These are phyloP conservation scores for Trigoniulus corallinus DNA, from an alignment of 1,140 invertebrate species.

Conservation along the genomic window DNA sequence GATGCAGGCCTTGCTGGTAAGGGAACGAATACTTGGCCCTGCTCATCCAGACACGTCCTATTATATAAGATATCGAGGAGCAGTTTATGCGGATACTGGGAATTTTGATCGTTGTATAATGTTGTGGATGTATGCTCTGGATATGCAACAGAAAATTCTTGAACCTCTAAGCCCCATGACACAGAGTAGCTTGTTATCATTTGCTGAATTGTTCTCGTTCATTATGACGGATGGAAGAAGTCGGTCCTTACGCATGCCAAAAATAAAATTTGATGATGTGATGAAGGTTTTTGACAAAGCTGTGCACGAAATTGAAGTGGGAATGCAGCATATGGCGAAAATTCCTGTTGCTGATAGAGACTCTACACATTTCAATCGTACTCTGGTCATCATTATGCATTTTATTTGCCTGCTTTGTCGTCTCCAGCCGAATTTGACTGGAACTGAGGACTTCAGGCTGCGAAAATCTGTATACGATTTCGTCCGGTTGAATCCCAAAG, in stretches of 20 bases:
- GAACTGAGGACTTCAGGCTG: constrained; percentile 17
- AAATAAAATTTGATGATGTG: constrained; percentile 60
- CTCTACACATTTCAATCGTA: constrained; percentile 54
- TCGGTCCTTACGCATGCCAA: constrained; percentile 52
- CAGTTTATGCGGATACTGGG: constrained; percentile 85
- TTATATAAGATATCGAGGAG: constrained; percentile 82
- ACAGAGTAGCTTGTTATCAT: constrained; percentile 78
- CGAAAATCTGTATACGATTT: constrained; percentile 37
- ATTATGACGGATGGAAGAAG: constrained; percentile 59
- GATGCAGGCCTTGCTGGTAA: constrained; percentile 86
- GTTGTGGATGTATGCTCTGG: constrained; percentile 90
- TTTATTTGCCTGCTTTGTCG: constrained; percentile 23
- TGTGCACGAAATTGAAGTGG: constrained; percentile 45
- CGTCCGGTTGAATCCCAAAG: constrained; percentile 52
- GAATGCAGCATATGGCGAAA: constrained; percentile 21
- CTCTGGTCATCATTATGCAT: constrained; percentile 71
- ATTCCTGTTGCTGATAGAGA: constrained; percentile 41
- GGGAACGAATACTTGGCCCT: constrained; percentile 79
- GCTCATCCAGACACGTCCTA: constrained; percentile 93
- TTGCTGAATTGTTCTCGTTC: constrained; percentile 86
- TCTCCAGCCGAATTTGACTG: constrained; percentile 4
- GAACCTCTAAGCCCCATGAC: constrained; percentile 89
- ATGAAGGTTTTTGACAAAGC: constrained; percentile 63
- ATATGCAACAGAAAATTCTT: constrained; percentile 85
- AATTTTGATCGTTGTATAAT: constrained; percentile 80